These are phyloP conservation scores for Hypocryptadius cinnamomeus DNA, from an alignment of 2,113 vertebrate genomes.

Conservation along the genomic window DNA sequence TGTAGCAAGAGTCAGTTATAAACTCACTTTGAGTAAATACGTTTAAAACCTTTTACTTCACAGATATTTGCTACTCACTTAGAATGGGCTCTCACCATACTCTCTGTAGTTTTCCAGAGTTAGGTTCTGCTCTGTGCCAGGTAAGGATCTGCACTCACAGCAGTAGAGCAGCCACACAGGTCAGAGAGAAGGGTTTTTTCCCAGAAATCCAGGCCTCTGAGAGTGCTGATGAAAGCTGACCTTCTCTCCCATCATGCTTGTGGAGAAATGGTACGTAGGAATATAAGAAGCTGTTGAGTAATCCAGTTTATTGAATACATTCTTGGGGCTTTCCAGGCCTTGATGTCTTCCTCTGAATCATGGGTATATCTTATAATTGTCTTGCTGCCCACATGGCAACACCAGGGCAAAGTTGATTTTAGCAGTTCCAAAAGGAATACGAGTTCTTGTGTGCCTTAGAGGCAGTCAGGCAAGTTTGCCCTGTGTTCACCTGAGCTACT, in stretches of 20 bases:
- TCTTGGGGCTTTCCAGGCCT: neutral
- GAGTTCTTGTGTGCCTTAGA: neutral
- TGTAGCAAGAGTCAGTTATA: neutral
- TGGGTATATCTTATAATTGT: rapidly evolving
- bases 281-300: neutral
- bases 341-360: neutral
- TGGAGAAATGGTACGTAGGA: rapidly evolving
- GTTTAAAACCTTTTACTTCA: neutral
- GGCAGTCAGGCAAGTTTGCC: neutral
- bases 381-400: neutral
- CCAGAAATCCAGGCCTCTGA: neutral
- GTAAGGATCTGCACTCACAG: neutral
- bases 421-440: neutral
- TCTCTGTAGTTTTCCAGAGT: neutral
- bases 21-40: neutral
- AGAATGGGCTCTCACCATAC: neutral
- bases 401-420: neutral
- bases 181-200: neutral
- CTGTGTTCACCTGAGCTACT: neutral
- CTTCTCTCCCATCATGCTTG: neutral
- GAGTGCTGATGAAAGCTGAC: neutral
- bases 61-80: neutral
- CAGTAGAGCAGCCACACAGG: neutral
- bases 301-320: neutral
- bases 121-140: neutral